Conservation (phyloP, 2,888 invertebrate genomes). For the Eupithecia dodoneata region DNA sequence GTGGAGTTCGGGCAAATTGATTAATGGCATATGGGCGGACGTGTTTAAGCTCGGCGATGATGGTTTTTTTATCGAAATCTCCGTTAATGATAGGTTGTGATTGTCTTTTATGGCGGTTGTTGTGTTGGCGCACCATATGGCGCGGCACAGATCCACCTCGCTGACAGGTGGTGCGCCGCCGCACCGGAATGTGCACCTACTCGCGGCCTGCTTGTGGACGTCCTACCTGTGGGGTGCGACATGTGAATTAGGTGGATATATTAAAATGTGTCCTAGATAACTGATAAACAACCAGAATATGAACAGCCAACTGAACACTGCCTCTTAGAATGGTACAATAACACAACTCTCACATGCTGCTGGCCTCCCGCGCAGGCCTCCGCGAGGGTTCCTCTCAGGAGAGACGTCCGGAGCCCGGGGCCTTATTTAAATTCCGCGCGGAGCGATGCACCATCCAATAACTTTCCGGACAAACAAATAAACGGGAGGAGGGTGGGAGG, state of each 20-base stretch:
- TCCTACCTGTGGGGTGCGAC: too few relatives aligned
- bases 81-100: constrained; percentile 80
- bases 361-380: constrained; percentile 1
- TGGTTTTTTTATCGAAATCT: constrained; percentile 75
- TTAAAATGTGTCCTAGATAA: background rate
- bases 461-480: constrained; percentile 44
- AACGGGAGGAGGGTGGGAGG: constrained; percentile 43
- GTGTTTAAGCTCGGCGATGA: constrained; percentile 75
- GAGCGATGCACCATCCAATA: constrained; percentile 41
- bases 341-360: too few relatives aligned
- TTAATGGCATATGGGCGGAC: constrained; percentile 78
- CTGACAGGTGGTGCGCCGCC: constrained; percentile 51
- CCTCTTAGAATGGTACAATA: background rate
- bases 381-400: constrained; percentile 23
- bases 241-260: background rate
- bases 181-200: too few relatives aligned
- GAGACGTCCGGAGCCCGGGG: constrained; percentile 38
- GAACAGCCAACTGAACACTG: background rate
- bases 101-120: constrained; percentile 65
- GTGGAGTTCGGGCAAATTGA: constrained; percentile 77
- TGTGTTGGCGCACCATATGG: constrained; percentile 73
- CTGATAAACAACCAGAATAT: background rate
- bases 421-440: constrained; percentile 46
- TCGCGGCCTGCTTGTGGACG: too few relatives aligned
- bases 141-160: constrained; percentile 68